Conservation (phyloP, 2,113 vertebrate genomes). For the Pteruthius melanotis region DNA sequence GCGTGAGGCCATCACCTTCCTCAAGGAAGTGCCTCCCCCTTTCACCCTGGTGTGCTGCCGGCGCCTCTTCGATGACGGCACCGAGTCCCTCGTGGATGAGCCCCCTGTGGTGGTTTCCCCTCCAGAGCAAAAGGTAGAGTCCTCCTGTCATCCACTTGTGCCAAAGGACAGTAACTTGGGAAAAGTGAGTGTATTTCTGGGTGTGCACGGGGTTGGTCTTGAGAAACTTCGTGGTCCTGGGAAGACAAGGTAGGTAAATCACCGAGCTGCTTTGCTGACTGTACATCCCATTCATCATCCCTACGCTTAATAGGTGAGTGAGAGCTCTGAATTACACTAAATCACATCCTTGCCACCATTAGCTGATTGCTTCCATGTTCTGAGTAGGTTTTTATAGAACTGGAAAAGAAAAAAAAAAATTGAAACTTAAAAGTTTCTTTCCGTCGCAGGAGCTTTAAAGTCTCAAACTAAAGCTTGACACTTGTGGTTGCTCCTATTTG, state of each 20-base stretch:
- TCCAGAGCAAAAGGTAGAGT: conserved; percentile 50
- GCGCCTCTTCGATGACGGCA: conserved; percentile 76
- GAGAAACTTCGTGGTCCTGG: conserved; percentile 35
- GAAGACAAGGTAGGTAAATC: conserved; percentile 63
- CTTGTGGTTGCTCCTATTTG: conserved; percentile 15
- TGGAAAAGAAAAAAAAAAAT: background rate
- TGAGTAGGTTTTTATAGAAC: conserved; percentile 56
- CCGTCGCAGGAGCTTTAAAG: background rate
- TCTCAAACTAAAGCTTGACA: background rate
- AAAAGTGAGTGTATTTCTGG: fast-evolving
- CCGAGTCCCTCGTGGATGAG: conserved; percentile 72
- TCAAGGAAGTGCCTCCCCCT: conserved; percentile 90
- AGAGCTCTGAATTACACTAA: conserved; percentile 63
- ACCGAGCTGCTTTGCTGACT: conserved; percentile 35
- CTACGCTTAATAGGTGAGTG: conserved; percentile 54
- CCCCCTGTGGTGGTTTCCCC: background rate
- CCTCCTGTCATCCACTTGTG: background rate
- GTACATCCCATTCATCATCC: conserved; percentile 54
- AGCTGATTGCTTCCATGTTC: conserved; percentile 73
- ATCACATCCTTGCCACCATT: conserved; percentile 66
- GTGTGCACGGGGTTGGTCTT: background rate
- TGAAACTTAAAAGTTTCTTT: background rate
- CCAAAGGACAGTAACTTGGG: background rate
- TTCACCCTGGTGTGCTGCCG: conserved; percentile 93
- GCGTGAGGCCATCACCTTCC: conserved; percentile 88